Evolutionary conservation across 1,140 invertebrate species (phyloP).

Genomic region (Pachyrhynchus sulphureomaculatus): DNA sequence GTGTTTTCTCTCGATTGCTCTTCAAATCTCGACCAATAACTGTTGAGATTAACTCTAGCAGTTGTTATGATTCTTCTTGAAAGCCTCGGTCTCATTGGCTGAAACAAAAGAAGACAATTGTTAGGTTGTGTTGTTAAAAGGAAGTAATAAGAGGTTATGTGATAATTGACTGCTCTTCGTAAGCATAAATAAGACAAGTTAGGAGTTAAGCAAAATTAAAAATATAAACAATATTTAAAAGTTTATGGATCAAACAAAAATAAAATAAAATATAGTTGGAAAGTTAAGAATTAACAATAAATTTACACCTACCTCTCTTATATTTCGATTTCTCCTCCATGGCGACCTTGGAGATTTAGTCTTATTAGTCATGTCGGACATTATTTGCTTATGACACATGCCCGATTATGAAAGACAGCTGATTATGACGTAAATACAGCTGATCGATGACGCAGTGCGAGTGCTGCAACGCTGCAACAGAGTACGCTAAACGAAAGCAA

Average conservation of each 20-base stretch:
- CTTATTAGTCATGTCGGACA: slow-evolving; percentile 22
- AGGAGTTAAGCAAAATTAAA: neutral
- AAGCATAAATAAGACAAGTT: slow-evolving; percentile 8
- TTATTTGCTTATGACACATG: slow-evolving; percentile 38
- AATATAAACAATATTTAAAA: slow-evolving; percentile 7
- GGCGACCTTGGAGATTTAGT: slow-evolving; percentile 34
- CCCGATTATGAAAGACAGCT: slow-evolving; percentile 21
- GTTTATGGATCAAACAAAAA: too few species aligned
- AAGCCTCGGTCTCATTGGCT: slow-evolving; percentile 56
- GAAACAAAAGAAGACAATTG: slow-evolving; percentile 27
- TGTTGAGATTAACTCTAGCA: slow-evolving; percentile 59
- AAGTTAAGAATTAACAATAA: slow-evolving; percentile 11
- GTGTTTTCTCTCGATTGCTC: slow-evolving; percentile 53
- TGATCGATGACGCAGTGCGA: slow-evolving; percentile 7
- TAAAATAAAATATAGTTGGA: too few species aligned
- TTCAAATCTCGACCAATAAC: slow-evolving; percentile 60
- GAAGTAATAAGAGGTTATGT: neutral
- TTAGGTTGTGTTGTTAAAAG: slow-evolving; percentile 9
- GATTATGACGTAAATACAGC: slow-evolving; percentile 17
- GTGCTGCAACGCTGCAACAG: neutral
- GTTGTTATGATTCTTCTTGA: slow-evolving; percentile 55
- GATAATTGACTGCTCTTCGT: too few species aligned
- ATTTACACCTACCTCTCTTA: slow-evolving; percentile 35
- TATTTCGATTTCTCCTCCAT: slow-evolving; percentile 19
- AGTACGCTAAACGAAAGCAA: neutral